Evolutionary conservation across 2,888 invertebrate genomes (phyloP).

Genomic region (Galerucella pusilla): DNA sequence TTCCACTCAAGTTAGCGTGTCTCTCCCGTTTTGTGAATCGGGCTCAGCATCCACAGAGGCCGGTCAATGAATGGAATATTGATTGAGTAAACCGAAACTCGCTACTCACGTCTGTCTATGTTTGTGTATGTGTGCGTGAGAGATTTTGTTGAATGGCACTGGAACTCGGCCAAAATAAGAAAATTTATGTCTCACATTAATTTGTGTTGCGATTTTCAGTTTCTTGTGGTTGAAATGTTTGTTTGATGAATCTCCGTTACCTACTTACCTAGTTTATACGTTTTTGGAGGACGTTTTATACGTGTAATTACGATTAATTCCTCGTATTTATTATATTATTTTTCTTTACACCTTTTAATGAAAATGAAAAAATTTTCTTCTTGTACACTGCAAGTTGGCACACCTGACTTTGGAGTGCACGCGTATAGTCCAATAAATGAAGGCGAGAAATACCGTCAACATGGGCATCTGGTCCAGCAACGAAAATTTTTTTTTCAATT

Average conservation of each 20-base stretch:
- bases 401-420: no score
- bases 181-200: conserved; percentile 13
- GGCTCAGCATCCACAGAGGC: conserved; percentile 18
- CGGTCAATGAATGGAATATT: conserved; percentile 31
- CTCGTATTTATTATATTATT: no score
- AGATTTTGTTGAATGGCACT: conserved; percentile 27
- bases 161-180: conserved; percentile 19
- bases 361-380: no score
- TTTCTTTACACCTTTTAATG: no score
- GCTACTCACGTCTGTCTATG: conserved; percentile 20
- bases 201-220: neutral
- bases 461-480: no score
- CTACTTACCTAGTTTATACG: conserved; percentile 7
- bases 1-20: conserved; percentile 21
- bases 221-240: conserved; percentile 6
- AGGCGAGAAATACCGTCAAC: no score
- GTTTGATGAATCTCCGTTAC: conserved; percentile 6
- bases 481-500: no score
- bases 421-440: no score
- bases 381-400: no score
- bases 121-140: conserved; percentile 20
- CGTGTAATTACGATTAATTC: no score
- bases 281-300: neutral
- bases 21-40: conserved; percentile 19
- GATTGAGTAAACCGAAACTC: conserved; percentile 21